These are phyloP conservation scores for Momotus momota DNA, from an alignment of 2,797 vertebrate species.

Conservation along the genomic window DNA sequence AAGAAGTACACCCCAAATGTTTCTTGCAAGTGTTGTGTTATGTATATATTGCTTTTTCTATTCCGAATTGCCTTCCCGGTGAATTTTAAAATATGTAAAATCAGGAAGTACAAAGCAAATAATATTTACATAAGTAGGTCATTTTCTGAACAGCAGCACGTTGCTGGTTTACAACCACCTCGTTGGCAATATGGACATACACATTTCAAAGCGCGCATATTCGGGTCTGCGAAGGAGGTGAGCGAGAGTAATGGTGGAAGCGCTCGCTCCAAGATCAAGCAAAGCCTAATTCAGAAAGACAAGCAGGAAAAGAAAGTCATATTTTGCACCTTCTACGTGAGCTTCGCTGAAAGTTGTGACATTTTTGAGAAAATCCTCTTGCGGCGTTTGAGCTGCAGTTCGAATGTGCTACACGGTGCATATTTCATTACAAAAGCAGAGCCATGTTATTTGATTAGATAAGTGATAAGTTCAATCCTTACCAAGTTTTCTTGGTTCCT, in stretches of 20 bases:
- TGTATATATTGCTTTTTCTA: neutral
- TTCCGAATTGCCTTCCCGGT: neutral
- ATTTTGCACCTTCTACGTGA: constrained; percentile 12
- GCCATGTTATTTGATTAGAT: constrained; percentile 47
- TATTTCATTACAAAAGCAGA: constrained; percentile 50
- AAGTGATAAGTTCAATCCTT: constrained; percentile 76
- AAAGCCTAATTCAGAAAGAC: constrained; percentile 56
- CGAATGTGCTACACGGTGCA: neutral
- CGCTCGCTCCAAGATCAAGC: constrained; percentile 43
- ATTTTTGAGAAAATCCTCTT: constrained; percentile 50
- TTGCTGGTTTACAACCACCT: neutral
- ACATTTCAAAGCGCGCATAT: neutral
- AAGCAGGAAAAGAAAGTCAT: constrained; percentile 46
- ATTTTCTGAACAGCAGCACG: neutral
- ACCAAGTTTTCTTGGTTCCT: constrained; percentile 99
- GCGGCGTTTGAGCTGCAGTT: neutral
- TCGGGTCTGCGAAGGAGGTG: neutral
- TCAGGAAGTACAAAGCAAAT: neutral
- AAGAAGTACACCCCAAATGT: neutral
- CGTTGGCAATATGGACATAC: neutral
- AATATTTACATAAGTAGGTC: neutral
- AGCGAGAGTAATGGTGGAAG: neutral
- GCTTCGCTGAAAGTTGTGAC: constrained; percentile 48
- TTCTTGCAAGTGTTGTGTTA: neutral
- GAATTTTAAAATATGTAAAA: neutral